Evolutionary conservation across 2,888 invertebrate species (phyloP).

Genomic region (Volucella inflata): DNA sequence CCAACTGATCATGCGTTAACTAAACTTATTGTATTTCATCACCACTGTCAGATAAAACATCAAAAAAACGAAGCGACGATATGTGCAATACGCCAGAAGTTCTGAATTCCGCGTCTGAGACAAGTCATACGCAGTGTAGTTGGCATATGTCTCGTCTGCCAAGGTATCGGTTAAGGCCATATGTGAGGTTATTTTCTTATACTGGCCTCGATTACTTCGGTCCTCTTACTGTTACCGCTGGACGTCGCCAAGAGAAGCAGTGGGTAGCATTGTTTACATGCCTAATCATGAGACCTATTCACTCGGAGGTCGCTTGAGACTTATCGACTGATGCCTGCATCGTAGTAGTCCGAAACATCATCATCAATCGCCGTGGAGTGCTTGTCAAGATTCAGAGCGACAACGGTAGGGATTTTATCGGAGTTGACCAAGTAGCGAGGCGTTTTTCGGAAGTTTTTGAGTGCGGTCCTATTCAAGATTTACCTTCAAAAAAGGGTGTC

Average conservation of each 20-base stretch:
- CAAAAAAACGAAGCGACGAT: constrained; percentile 67
- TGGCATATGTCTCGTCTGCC: constrained; percentile 55
- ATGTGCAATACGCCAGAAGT: constrained; percentile 53
- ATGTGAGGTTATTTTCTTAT: constrained; percentile 68
- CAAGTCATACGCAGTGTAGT: constrained; percentile 33
- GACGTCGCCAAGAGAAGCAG: constrained; percentile 61
- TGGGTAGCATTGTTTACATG: constrained; percentile 62
- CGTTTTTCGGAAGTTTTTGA: constrained; percentile 41
- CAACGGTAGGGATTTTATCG: constrained; percentile 67
- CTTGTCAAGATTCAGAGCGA: constrained; percentile 59
- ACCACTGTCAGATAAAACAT: constrained; percentile 55
- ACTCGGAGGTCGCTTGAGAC: too few species aligned
- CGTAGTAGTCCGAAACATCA: too few species aligned
- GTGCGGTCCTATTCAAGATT: not conserved
- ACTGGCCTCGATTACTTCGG: constrained; percentile 71
- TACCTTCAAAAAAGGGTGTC: constrained; percentile 29
- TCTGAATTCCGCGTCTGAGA: constrained; percentile 48
- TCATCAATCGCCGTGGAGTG: constrained; percentile 70
- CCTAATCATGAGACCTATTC: constrained; percentile 36
- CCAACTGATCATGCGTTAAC: constrained; percentile 57
- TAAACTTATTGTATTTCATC: constrained; percentile 27
- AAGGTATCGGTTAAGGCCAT: constrained; percentile 65
- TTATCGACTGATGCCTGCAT: too few species aligned
- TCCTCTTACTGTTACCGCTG: constrained; percentile 66
- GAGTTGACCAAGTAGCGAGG: constrained; percentile 45